These are phyloP conservation scores for Apamea anceps DNA, from an alignment of 2,888 invertebrate species.

Conservation along the genomic window DNA sequence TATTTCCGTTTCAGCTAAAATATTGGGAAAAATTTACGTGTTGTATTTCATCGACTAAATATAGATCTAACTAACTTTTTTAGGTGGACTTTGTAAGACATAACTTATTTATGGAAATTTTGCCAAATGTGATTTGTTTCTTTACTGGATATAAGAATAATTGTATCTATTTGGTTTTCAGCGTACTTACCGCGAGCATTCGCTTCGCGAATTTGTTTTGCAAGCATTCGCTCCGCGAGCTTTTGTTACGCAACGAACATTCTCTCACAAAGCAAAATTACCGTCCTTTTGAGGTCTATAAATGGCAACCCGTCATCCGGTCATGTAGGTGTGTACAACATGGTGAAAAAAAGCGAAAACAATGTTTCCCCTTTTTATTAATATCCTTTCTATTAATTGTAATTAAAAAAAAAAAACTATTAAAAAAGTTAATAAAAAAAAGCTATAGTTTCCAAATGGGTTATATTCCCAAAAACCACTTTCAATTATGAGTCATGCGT, in stretches of 20 bases:
- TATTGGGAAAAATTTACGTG: not conserved
- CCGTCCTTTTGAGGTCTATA: not conserved
- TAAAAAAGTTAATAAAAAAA: no score
- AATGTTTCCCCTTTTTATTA: no score
- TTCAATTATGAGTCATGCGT: not conserved
- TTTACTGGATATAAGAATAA: not conserved
- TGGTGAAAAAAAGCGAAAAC: no score
- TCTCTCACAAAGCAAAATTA: not conserved
- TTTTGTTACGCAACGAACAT: not conserved
- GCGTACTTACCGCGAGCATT: not conserved
- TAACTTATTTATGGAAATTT: conserved; percentile 5
- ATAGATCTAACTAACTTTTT: not conserved
- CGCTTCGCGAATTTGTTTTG: no score
- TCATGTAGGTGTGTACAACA: no score
- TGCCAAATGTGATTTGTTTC: not conserved
- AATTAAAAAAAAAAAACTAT: no score
- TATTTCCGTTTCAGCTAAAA: conserved; percentile 22
- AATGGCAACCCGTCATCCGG: no score
- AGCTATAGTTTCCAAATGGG: not conserved
- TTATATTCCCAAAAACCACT: not conserved
- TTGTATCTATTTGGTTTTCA: not conserved
- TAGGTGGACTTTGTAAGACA: not conserved
- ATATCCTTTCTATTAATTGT: no score
- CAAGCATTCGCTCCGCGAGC: not conserved
- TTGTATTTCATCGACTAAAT: conserved; percentile 10